Conservation (phyloP, 2,797 vertebrate species). For the Channa striata region DNA sequence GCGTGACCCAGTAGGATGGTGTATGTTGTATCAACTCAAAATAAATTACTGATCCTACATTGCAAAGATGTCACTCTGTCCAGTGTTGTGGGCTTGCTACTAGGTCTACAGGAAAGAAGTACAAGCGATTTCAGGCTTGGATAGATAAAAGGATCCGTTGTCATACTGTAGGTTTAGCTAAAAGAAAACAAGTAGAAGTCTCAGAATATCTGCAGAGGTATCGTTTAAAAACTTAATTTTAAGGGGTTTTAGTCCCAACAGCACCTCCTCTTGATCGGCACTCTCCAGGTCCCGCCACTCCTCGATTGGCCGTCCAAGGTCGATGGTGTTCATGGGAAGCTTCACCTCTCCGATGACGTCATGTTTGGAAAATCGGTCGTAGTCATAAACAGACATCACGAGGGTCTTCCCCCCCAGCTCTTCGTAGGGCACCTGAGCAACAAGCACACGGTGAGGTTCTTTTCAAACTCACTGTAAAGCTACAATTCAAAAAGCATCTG, state of each 20-base stretch:
- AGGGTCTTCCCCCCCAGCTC: conserved; percentile 96
- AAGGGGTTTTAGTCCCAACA: conserved; percentile 1
- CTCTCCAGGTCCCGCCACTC: conserved; percentile 97
- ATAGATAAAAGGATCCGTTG: no score
- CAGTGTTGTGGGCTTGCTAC: no score
- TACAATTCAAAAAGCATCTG: no score
- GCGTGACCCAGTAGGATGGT: no score
- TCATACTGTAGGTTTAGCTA: neutral
- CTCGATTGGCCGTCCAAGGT: conserved; percentile 95
- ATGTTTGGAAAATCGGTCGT: conserved; percentile 98
- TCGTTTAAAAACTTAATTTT: neutral
- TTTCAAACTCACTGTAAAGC: neutral
- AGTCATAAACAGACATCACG: conserved; percentile 97
- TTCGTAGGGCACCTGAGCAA: conserved; percentile 91
- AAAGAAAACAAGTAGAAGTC: neutral
- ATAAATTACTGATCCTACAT: no score
- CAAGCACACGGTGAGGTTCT: neutral
- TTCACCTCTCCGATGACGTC: conserved; percentile 98
- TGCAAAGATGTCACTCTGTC: no score
- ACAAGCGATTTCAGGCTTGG: neutral
- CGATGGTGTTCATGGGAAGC: conserved; percentile 96
- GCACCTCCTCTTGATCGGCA: conserved; percentile 97
- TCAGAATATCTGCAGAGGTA: neutral
- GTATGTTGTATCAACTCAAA: no score
- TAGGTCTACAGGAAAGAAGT: neutral